These are phyloP conservation scores for Meteorus colon DNA, from an alignment of 2,888 invertebrate species.

Conservation along the genomic window DNA sequence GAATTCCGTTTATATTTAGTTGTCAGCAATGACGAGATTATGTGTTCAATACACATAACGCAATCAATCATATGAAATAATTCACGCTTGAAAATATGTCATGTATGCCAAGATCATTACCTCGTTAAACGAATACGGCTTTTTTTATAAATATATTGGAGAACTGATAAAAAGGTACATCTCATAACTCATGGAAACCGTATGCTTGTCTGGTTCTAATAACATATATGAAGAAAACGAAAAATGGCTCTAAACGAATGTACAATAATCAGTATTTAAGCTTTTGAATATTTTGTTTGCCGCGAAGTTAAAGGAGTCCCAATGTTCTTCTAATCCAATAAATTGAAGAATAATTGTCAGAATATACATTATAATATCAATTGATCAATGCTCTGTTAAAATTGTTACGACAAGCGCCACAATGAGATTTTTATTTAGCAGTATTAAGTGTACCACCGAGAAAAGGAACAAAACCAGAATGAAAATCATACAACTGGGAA, in stretches of 20 bases:
- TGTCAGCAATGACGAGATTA: neutral
- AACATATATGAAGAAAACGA: constrained; percentile 23
- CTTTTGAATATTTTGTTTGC: constrained; percentile 51
- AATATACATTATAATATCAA: neutral
- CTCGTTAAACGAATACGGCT: constrained; percentile 20
- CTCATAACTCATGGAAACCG: neutral
- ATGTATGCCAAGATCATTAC: constrained; percentile 28
- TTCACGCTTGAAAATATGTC: constrained; percentile 12
- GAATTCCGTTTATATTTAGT: neutral
- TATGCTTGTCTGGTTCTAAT: constrained; percentile 7
- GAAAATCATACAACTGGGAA: constrained; percentile 2
- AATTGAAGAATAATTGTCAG: constrained; percentile 6
- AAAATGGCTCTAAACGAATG: constrained; percentile 53
- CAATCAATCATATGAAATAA: constrained; percentile 14
- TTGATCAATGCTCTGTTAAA: neutral
- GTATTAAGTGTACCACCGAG: constrained; percentile 38
- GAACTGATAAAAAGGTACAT: neutral
- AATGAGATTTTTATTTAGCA: constrained; percentile 38
- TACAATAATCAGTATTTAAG: constrained; percentile 58
- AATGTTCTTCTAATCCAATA: neutral
- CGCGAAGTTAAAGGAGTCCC: constrained; percentile 24
- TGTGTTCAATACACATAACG: neutral
- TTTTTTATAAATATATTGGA: constrained; percentile 17
- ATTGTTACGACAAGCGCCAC: constrained; percentile 23
- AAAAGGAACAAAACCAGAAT: constrained; percentile 10